phyloP scores from a whole-genome alignment of 2,888 invertebrate species.

The Dorcus hopei region DNA sequence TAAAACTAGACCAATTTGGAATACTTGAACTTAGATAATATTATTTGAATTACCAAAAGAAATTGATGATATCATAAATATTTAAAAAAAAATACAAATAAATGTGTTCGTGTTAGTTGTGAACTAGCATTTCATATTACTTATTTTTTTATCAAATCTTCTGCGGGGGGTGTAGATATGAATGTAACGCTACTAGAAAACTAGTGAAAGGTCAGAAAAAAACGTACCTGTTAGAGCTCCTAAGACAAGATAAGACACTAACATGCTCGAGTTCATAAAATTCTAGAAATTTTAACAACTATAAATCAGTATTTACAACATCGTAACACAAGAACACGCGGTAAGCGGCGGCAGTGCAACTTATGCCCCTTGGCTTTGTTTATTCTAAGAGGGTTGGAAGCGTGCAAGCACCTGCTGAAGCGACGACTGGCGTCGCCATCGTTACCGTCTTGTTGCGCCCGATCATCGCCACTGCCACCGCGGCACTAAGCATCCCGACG shows the following conservation, averaged over 20 bases:
- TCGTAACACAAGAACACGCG: constrained; percentile 14
- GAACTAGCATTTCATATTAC: no score
- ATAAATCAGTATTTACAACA: constrained; percentile 16
- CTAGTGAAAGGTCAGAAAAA: no score
- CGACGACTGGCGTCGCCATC: constrained; percentile 15
- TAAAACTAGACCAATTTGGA: no score
- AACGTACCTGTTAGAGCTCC: constrained; percentile 16
- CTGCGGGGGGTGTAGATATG: no score
- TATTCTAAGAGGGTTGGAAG: constrained; percentile 8
- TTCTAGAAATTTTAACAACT: constrained; percentile 16
- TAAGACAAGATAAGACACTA: constrained; percentile 17
- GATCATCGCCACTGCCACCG: constrained; percentile 16
- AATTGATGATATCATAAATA: no score
- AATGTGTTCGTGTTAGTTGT: no score
- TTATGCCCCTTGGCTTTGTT: constrained; percentile 6
- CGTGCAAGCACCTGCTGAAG: constrained; percentile 12
- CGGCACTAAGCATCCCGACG: constrained; percentile 14
- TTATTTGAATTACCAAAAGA: no score
- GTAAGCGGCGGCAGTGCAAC: neutral
- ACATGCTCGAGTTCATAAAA: constrained; percentile 16
- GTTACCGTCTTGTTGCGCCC: constrained; percentile 13
- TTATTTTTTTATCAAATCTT: no score
- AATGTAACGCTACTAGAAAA: no score
- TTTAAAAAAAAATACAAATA: no score
- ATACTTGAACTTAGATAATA: no score